phyloP scores from a whole-genome alignment of 2,797 vertebrate genomes.

The Chelon labrosus region DNA sequence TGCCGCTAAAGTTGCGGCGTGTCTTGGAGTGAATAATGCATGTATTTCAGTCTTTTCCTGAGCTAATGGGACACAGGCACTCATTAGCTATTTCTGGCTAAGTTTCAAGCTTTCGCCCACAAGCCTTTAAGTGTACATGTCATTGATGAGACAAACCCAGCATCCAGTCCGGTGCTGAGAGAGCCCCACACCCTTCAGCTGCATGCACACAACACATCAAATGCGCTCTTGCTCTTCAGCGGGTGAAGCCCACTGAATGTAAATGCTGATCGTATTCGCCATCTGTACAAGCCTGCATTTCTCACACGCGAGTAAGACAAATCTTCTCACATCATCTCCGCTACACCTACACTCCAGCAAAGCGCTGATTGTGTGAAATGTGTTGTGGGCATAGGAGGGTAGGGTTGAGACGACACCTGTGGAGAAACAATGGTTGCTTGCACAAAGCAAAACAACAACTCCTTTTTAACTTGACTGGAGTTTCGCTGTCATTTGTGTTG shows the following conservation, averaged over 20 bases:
- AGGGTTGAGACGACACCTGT: constrained; percentile 67
- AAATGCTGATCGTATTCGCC: constrained; percentile 49
- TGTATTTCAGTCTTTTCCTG: constrained; percentile 66
- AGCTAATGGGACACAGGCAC: constrained; percentile 73
- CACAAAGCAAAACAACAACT: constrained; percentile 1
- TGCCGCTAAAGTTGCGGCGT: constrained; percentile 55
- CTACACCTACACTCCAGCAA: constrained; percentile 40
- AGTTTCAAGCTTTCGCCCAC: constrained; percentile 64
- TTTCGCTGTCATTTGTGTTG: constrained; percentile 25
- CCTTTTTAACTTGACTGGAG: neutral
- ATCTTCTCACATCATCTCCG: constrained; percentile 46
- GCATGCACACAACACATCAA: constrained; percentile 2
- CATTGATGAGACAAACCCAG: constrained; percentile 68
- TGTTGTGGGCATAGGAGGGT: constrained; percentile 42
- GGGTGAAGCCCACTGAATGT: constrained; percentile 29
- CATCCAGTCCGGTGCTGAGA: constrained; percentile 28
- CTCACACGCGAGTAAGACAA: constrained; percentile 56
- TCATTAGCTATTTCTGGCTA: constrained; percentile 77
- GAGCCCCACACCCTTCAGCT: constrained; percentile 13
- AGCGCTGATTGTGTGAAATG: constrained; percentile 68
- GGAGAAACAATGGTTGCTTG: constrained; percentile 54
- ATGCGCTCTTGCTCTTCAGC: neutral
- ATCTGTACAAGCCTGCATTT: constrained; percentile 33
- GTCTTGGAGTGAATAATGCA: constrained; percentile 76
- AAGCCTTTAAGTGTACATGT: constrained; percentile 75